phyloP scores from a whole-genome alignment of 1,140 invertebrate species.

The Atta cephalotes region DNA sequence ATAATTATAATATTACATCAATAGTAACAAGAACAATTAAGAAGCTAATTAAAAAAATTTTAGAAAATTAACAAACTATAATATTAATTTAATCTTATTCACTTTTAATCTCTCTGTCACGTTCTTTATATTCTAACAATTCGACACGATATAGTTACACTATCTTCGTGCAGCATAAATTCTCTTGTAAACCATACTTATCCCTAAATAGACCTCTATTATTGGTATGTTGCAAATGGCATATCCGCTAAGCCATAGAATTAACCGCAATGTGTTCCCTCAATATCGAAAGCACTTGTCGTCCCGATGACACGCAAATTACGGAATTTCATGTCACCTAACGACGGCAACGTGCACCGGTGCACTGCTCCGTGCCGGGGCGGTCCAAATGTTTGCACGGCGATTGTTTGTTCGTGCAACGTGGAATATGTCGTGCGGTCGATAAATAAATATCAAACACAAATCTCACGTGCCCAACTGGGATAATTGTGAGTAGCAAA shows the following conservation, averaged over 20 bases:
- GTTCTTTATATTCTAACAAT: neutral
- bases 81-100: neutral
- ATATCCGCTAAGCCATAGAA: constrained; percentile 32
- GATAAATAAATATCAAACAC: constrained; percentile 78
- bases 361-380: neutral
- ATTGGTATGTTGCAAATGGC: constrained; percentile 20
- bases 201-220: constrained; percentile 23
- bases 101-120: neutral
- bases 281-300: constrained; percentile 46
- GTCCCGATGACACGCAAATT: constrained; percentile 56
- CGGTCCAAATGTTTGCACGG: constrained; percentile 66
- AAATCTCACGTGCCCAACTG: constrained; percentile 70
- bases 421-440: constrained; percentile 71
- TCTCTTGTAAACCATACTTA: constrained; percentile 13
- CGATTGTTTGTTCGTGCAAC: constrained; percentile 71
- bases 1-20: too few relatives aligned
- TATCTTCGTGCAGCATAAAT: neutral
- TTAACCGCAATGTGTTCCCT: constrained; percentile 34
- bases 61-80: too few relatives aligned
- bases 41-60: too few relatives aligned
- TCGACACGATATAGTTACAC: neutral
- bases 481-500: constrained; percentile 73
- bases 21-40: too few relatives aligned
- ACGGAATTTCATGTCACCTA: constrained; percentile 57
- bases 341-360: constrained; percentile 46